phyloP scores from a whole-genome alignment of 2,113 vertebrate species.

The Thamnaconus septentrionalis region DNA sequence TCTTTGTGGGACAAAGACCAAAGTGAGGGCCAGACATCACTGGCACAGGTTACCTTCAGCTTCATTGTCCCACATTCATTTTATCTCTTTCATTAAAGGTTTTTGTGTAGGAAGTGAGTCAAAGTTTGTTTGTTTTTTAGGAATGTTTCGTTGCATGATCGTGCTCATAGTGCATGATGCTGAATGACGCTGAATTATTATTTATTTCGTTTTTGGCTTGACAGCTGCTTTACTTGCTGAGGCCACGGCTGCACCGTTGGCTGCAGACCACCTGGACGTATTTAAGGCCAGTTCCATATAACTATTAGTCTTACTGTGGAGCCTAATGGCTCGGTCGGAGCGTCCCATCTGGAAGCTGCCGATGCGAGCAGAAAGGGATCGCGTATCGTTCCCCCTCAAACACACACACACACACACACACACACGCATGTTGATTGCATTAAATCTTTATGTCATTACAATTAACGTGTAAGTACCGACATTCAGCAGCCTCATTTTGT shows the following conservation, averaged over 20 bases:
- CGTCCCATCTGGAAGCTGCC: constrained; percentile 58
- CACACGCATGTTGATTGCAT: constrained; percentile 6
- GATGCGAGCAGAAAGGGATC: constrained; percentile 45
- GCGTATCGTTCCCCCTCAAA: constrained; percentile 33
- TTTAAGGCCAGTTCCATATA: constrained; percentile 57
- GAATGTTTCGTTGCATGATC: constrained; percentile 45
- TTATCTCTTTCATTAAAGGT: not conserved
- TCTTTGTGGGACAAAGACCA: constrained; percentile 47
- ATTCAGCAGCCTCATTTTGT: too few relatives aligned
- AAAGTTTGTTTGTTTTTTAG: constrained; percentile 45
- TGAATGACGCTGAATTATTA: constrained; percentile 16
- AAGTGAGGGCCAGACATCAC: constrained; percentile 35
- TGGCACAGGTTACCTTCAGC: constrained; percentile 36
- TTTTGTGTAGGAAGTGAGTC: constrained; percentile 29
- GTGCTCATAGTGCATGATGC: constrained; percentile 34
- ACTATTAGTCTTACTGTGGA: constrained; percentile 52
- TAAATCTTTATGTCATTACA: constrained; percentile 6
- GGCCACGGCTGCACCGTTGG: constrained; percentile 32
- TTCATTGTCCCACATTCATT: constrained; percentile 1
- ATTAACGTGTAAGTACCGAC: not conserved
- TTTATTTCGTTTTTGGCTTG: constrained; percentile 28
- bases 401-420: not conserved
- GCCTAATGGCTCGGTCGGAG: constrained; percentile 49
- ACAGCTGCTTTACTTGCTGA: constrained; percentile 37
- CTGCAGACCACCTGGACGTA: constrained; percentile 63